A percentile compares a stretch with the other conserved stretches of the same genome.
These are phyloP conservation scores for Diarsia rubi DNA, from an alignment of 2,888 invertebrate genomes.

Conservation along the genomic window DNA sequence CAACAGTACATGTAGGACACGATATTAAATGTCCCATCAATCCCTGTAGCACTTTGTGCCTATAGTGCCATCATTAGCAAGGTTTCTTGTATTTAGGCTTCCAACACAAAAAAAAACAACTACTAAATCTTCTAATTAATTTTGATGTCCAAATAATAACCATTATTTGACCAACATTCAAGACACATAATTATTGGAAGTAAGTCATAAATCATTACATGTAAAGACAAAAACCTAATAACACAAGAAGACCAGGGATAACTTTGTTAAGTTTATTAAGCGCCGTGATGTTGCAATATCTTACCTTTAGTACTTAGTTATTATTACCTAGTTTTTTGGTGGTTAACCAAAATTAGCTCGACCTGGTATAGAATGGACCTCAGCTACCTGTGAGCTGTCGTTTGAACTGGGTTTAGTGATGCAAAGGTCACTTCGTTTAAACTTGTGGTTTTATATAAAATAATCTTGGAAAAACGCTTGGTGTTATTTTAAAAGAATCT, in stretches of 20 bases:
- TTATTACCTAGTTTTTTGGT: constrained; percentile 58
- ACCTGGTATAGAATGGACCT: constrained; percentile 26
- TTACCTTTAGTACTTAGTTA: constrained; percentile 54
- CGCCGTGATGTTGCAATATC: constrained; percentile 47
- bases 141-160: constrained; percentile 37
- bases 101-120: background rate
- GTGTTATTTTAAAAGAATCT: background rate
- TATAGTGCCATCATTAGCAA: background rate
- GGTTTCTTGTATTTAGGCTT: background rate
- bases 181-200: constrained; percentile 34
- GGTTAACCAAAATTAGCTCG: constrained; percentile 61
- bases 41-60: too few relatives aligned
- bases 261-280: constrained; percentile 49
- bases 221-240: constrained; percentile 57
- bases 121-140: constrained; percentile 20
- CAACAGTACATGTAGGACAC: too few relatives aligned
- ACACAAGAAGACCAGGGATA: constrained; percentile 18
- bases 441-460: too few relatives aligned
- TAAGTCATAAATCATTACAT: constrained; percentile 43
- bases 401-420: constrained; percentile 11
- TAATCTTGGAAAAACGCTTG: background rate
- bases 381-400: constrained; percentile 6
- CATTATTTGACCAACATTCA: constrained; percentile 32
- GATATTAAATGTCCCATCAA: too few relatives aligned
- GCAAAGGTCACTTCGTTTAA: constrained; percentile 2